Conservation (phyloP, 2,797 vertebrate species). For the Enteromius viviparus region DNA sequence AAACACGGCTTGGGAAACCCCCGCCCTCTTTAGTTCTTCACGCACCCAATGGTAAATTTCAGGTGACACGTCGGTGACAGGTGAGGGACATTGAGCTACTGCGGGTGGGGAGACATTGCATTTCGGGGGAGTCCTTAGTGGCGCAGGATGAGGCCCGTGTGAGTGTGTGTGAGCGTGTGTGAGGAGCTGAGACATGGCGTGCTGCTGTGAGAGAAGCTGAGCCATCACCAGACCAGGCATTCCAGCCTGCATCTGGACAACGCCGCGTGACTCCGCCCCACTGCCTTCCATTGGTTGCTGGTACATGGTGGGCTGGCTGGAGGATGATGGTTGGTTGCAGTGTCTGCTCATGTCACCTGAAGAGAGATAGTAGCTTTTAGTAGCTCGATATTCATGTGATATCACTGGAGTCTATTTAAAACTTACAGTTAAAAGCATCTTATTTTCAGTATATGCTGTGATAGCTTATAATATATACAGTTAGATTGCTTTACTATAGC, state of each 20-base stretch:
- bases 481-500: background rate
- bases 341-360: slow-evolving; percentile 34
- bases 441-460: background rate
- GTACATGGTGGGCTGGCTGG: slow-evolving; percentile 17
- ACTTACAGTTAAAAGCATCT: background rate
- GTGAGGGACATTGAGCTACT: slow-evolving; percentile 96
- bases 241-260: slow-evolving; percentile 47
- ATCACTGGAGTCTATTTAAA: background rate
- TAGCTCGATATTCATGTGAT: background rate
- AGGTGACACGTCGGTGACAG: slow-evolving; percentile 92
- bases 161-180: slow-evolving; percentile 86
- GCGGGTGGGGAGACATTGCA: slow-evolving; percentile 77
- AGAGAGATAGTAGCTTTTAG: background rate
- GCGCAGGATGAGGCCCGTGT: slow-evolving; percentile 7
- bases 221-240: slow-evolving; percentile 92
- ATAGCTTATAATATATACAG: background rate
- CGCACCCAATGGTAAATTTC: slow-evolving; percentile 99
- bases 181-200: slow-evolving; percentile 98
- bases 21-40: slow-evolving; percentile 95
- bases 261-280: slow-evolving; percentile 19
- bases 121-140: slow-evolving; percentile 30
- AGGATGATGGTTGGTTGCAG: slow-evolving; percentile 32
- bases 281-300: slow-evolving; percentile 33
- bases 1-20: slow-evolving; percentile 97
- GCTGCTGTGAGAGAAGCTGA: slow-evolving; percentile 93